phyloP scores from a whole-genome alignment of 53 echinoderm and acorn worm species.

The Paelopatides confundens region DNA sequence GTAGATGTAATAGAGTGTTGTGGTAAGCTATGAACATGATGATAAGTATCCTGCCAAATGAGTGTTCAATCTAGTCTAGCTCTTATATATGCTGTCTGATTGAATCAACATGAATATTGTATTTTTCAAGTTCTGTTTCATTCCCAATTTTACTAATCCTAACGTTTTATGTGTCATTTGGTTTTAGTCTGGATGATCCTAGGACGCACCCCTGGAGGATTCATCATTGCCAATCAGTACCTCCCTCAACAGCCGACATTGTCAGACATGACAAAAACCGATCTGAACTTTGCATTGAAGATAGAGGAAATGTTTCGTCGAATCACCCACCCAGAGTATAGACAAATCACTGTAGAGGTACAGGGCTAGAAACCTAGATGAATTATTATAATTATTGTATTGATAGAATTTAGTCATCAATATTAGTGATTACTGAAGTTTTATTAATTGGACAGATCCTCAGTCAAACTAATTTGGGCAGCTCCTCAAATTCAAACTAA shows the following conservation, averaged over 20 bases:
- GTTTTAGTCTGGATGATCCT: slow-evolving; percentile 88
- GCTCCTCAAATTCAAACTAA: too few relatives aligned
- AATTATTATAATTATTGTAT: background rate
- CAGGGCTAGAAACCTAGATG: too few relatives aligned
- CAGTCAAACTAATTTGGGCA: too few relatives aligned
- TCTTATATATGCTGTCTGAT: too few relatives aligned
- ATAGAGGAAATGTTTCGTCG: slow-evolving; percentile 96
- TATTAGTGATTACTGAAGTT: background rate
- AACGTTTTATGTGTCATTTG: background rate
- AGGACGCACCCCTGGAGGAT: slow-evolving; percentile 77
- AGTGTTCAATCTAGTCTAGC: too few relatives aligned
- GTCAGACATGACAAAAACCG: slow-evolving; percentile 98
- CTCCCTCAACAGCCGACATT: slow-evolving; percentile 98
- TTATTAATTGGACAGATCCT: too few relatives aligned
- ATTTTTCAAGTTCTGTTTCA: too few relatives aligned
- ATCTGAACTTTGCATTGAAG: slow-evolving; percentile 96
- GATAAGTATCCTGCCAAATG: too few relatives aligned
- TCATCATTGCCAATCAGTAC: slow-evolving; percentile 89
- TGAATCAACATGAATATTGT: too few relatives aligned
- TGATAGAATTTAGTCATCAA: background rate
- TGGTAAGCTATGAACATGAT: too few relatives aligned
- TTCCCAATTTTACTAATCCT: too few relatives aligned
- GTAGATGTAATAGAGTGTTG: too few relatives aligned
- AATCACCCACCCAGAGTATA: slow-evolving; percentile 91
- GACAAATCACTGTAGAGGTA: slow-evolving; percentile 98